Evolutionary conservation across 2,113 vertebrate genomes (phyloP), one percentile per base, ranked within the genome.

Genomic region (Coregonus clupeaformis): DNA sequence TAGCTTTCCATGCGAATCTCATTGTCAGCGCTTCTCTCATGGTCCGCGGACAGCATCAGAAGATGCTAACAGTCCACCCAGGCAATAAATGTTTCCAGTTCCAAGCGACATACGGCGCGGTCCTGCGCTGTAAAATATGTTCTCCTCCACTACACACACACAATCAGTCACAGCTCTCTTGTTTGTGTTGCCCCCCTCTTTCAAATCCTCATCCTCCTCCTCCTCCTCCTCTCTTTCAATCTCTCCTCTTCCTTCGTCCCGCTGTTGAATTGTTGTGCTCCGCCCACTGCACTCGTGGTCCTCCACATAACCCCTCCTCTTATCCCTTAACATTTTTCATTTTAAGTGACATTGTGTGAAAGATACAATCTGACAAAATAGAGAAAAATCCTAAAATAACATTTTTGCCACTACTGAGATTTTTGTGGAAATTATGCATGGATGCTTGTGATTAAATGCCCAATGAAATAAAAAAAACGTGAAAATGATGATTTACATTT

Each of bases 1-100:
- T 97, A 95, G 91, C 93, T 94, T 92, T 96, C 96, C 96, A 96
- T 90, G 94, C 94, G 92, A 96, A 94, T 94, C 94, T 96, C 97
- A 97, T 97, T 88, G 93, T 95, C 91, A 93, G 90, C 66, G 88
- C 83, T 91, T 94, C 91, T 90, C 87, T 90, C 93, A 89, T 93
- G 84, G 72, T 92, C 88, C 83, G 84, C 82, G 42, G 80, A 86
- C 91, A 81, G 90, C 93, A 94, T 95, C 87, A 80, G 90, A 90
- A 79, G 84, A 71, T 25, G 69, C 71, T 42, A 63, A 78, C 87
- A 18, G 16, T 88, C 89, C 29, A 42, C 6, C n/a, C 73, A 73
- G 36, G 72, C 73, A 76, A 72, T 32, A 72, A 80, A 64, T 69
- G 62, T 30, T 62, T 77, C 71, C 30, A 57, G 20, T 78, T 47